Evolutionary conservation across 1,140 invertebrate species (phyloP).

Genomic region (Drosophila takahashii): DNA sequence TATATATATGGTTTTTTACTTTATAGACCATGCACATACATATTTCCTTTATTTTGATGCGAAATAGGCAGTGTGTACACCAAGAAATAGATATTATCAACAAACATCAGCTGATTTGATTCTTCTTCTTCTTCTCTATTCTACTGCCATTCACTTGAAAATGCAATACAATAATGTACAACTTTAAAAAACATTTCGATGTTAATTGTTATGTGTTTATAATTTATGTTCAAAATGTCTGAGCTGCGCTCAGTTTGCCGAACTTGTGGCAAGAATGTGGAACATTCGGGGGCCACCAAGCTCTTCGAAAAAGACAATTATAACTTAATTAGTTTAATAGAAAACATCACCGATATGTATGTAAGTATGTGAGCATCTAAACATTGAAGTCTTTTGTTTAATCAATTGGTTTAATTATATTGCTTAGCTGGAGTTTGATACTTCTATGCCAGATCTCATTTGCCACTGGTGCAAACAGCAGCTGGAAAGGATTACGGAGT

Average conservation of each 20-base stretch:
- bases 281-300: constrained; percentile 2
- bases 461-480: constrained; percentile 44
- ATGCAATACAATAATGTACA: neutral
- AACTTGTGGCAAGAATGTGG: constrained; percentile 52
- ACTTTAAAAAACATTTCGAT: neutral
- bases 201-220: neutral
- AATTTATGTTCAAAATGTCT: constrained; percentile 19
- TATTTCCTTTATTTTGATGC: neutral
- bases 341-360: constrained; percentile 64
- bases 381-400: neutral
- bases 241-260: constrained; percentile 36
- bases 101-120: neutral
- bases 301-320: constrained; percentile 51
- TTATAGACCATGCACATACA: no score
- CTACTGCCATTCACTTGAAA: constrained; percentile 24
- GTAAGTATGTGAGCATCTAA: constrained; percentile 25
- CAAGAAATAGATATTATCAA: neutral
- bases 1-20: no score
- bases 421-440: constrained; percentile 48
- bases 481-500: constrained; percentile 31
- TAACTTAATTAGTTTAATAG: constrained; percentile 38
- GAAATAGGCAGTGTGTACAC: constrained; percentile 5
- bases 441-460: constrained; percentile 40
- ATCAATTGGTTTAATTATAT: neutral
- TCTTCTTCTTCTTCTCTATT: neutral